Evolutionary conservation across 2,888 invertebrate genomes (phyloP).

Genomic region (Sylvicola cinctus): DNA sequence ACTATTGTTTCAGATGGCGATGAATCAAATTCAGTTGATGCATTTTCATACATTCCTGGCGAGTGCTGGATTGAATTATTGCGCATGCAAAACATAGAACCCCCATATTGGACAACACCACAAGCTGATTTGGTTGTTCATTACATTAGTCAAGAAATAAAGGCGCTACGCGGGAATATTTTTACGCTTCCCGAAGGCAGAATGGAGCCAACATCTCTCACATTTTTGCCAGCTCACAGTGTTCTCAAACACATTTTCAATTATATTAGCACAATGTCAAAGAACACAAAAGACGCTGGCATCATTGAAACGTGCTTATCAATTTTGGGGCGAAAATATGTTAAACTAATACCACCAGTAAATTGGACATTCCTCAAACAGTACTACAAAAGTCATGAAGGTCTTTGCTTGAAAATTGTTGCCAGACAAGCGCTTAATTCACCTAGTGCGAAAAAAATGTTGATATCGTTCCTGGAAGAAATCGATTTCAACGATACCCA

Average conservation of each 20-base stretch:
- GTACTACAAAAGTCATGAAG: too few relatives aligned
- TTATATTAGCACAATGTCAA: constrained; percentile 24
- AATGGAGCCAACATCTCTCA: constrained; percentile 29
- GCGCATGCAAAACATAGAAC: too few relatives aligned
- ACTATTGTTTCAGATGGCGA: too few relatives aligned
- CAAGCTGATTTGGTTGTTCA: constrained; percentile 27
- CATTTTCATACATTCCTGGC: constrained; percentile 19
- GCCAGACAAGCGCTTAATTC: too few relatives aligned
- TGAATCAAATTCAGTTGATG: too few relatives aligned
- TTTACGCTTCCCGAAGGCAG: constrained; percentile 27
- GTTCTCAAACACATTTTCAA: constrained; percentile 36
- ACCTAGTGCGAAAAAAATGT: too few relatives aligned
- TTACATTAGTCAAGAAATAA: constrained; percentile 31
- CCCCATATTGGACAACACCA: constrained; percentile 22
- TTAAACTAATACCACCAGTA: constrained; percentile 38
- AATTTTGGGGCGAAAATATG: constrained; percentile 27
- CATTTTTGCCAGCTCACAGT: constrained; percentile 35
- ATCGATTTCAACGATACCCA: too few relatives aligned
- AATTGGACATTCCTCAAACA: constrained; percentile 32
- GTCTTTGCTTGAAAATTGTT: too few relatives aligned
- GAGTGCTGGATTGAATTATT: constrained; percentile 39
- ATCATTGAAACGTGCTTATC: constrained; percentile 29
- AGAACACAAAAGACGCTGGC: constrained; percentile 4
- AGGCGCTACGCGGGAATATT: constrained; percentile 31
- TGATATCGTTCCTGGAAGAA: too few relatives aligned